Percentiles rank a stretch among this genome's conserved stretches.
These are phyloP conservation scores for Conops quadrifasciatus DNA, from an alignment of 2,888 invertebrate species.

Conservation along the genomic window DNA sequence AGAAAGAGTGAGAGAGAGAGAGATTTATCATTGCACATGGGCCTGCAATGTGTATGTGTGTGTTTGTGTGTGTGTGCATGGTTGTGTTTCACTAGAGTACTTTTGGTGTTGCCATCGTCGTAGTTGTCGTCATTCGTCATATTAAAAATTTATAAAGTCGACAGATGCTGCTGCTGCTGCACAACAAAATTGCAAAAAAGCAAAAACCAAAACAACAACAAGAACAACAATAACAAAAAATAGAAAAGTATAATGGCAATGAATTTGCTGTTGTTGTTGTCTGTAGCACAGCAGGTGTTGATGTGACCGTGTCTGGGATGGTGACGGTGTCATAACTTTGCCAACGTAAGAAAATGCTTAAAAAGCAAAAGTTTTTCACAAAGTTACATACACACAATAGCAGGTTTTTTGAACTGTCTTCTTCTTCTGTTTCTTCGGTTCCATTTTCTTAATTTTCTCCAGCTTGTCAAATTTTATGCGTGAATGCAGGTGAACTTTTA, in stretches of 20 bases:
- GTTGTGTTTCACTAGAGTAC: background rate
- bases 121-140: conserved; percentile 6
- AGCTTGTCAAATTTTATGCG: background rate
- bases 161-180: conserved; percentile 22
- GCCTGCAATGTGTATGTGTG: background rate
- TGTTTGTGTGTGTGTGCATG: conserved; percentile 11
- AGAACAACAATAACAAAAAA: background rate
- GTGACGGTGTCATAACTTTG: too few relatives aligned
- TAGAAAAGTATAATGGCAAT: background rate
- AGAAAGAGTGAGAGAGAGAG: conserved; percentile 12
- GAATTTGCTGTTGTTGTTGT: background rate
- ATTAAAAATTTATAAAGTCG: conserved; percentile 31
- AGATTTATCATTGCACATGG: background rate
- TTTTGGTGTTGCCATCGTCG: background rate
- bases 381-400: background rate
- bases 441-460: background rate
- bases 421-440: background rate
- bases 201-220: background rate
- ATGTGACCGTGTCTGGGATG: too few relatives aligned
- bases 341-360: background rate
- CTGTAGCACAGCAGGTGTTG: too few relatives aligned
- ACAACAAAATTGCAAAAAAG: background rate
- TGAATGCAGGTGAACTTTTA: background rate
- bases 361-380: conserved; percentile 8
- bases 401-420: too few relatives aligned